These are phyloP conservation scores for Eilema caniola DNA, from an alignment of 2,888 invertebrate genomes.

Conservation along the genomic window DNA sequence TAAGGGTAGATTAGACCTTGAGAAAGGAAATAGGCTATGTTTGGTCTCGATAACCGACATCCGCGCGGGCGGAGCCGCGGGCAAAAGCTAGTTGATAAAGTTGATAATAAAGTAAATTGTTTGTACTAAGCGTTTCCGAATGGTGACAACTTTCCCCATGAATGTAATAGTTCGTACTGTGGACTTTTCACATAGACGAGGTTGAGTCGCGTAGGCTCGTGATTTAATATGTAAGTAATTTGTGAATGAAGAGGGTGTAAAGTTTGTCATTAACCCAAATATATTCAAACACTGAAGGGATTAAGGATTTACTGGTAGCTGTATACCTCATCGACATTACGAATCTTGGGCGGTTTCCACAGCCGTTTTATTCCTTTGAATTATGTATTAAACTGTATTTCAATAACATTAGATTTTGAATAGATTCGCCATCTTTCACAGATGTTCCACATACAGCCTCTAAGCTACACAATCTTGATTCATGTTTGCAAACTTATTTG, in stretches of 20 bases:
- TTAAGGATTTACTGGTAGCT: neutral
- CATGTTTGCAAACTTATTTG: conserved; percentile 32
- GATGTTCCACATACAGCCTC: conserved; percentile 5
- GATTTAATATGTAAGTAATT: neutral
- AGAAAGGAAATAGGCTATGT: too few species aligned
- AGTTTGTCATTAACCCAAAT: conserved; percentile 18
- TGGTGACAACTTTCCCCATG: conserved; percentile 10
- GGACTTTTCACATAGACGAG: conserved; percentile 13
- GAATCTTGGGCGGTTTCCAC: neutral
- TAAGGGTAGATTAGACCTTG: too few species aligned
- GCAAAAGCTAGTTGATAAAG: too few species aligned
- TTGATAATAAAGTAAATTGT: conserved; percentile 17
- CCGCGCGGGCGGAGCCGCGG: too few species aligned
- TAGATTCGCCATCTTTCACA: conserved; percentile 3
- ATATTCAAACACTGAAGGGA: neutral
- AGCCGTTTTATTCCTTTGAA: neutral
- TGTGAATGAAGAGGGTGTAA: conserved; percentile 11
- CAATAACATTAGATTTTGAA: conserved; percentile 14
- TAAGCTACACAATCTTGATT: conserved; percentile 34
- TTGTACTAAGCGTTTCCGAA: neutral
- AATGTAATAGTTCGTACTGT: conserved; percentile 12
- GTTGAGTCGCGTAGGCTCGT: neutral
- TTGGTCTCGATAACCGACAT: too few species aligned
- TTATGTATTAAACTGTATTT: conserved; percentile 19
- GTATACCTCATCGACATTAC: neutral